Conservation (phyloP, 1,140 invertebrate species). For the Nymphalis io region DNA sequence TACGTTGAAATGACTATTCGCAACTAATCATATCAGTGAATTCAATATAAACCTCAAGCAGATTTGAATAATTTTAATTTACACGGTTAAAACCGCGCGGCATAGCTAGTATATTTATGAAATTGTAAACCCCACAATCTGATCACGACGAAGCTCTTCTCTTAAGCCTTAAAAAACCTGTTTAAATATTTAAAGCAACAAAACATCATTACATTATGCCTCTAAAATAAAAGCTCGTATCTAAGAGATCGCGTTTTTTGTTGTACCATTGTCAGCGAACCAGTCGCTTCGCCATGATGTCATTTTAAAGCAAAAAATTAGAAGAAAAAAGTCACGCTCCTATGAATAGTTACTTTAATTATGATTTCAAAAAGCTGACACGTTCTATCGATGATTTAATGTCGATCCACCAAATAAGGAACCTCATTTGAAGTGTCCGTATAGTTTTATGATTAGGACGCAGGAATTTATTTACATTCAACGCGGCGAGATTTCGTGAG, state of each 20-base stretch:
- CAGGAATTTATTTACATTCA: neutral
- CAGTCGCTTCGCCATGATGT: slow-evolving; percentile 13
- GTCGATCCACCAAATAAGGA: neutral
- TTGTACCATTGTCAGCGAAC: neutral
- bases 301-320: slow-evolving; percentile 12
- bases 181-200: neutral
- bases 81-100: no score
- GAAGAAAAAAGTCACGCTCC: slow-evolving; percentile 8
- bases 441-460: neutral
- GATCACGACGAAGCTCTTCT: neutral
- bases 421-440: neutral
- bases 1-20: no score
- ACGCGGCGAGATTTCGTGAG: neutral
- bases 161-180: neutral
- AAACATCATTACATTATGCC: slow-evolving; percentile 14
- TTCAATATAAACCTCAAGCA: no score
- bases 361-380: slow-evolving; percentile 17
- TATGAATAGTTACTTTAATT: slow-evolving; percentile 19
- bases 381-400: neutral
- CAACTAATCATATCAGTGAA: no score
- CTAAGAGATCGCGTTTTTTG: slow-evolving; percentile 18
- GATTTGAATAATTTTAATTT: no score
- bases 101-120: no score
- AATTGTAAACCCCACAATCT: no score
- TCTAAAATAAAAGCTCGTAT: slow-evolving; percentile 23